Conservation (phyloP, 2,888 invertebrate genomes). For the Anagyrus pseudococci region DNA sequence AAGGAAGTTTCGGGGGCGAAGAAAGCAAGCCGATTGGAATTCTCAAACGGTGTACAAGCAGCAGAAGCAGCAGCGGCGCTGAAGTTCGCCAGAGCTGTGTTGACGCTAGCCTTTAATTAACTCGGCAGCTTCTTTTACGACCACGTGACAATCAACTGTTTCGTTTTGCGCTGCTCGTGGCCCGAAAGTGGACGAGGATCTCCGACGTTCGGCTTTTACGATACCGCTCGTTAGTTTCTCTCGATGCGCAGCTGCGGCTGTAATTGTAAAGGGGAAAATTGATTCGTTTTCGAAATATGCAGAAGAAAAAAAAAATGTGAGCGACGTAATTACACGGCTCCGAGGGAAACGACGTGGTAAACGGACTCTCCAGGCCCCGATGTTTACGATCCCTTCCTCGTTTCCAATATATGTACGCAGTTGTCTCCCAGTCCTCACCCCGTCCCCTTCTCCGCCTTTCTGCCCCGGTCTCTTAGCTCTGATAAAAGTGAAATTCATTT, state of each 20-base stretch:
- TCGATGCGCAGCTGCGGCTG: slow-evolving; percentile 21
- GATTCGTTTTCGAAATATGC: slow-evolving; percentile 20
- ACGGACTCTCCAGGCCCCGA: not conserved
- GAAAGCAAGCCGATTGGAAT: slow-evolving; percentile 39
- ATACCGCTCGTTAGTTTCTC: slow-evolving; percentile 31
- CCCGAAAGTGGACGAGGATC: no score
- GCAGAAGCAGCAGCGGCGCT: not conserved
- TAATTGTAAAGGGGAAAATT: slow-evolving; percentile 34
- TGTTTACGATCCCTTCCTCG: no score
- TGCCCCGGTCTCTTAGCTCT: no score
- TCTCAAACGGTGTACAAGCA: slow-evolving; percentile 25
- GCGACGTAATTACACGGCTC: slow-evolving; percentile 19
- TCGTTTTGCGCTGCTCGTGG: no score
- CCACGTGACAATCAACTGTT: slow-evolving; percentile 36
- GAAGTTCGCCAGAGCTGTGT: slow-evolving; percentile 3
- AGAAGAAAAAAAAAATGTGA: slow-evolving; percentile 13
- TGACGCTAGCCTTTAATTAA: slow-evolving; percentile 35
- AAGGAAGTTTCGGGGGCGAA: slow-evolving; percentile 28
- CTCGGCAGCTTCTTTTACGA: slow-evolving; percentile 26
- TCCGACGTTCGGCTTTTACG: slow-evolving; percentile 19
- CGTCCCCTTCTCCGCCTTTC: no score
- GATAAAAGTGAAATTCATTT: no score
- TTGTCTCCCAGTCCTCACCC: no score
- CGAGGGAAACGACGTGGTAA: slow-evolving; percentile 11
- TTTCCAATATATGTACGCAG: no score